Conservation (phyloP, 2,797 vertebrate genomes). For the Fratercula arctica region DNA sequence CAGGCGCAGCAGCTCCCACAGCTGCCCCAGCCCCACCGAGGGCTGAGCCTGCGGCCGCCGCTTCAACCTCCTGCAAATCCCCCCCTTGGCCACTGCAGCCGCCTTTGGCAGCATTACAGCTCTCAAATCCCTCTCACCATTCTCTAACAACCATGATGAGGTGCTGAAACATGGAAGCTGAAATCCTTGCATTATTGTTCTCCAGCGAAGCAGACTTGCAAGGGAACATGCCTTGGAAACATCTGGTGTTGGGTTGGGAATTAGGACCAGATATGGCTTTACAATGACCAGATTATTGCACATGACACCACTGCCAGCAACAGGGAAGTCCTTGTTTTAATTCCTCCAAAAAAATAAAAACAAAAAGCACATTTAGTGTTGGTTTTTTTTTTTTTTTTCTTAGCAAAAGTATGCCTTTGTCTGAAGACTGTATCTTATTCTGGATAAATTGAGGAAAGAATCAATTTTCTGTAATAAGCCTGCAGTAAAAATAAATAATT, state of each 20-base stretch:
- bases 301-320: slow-evolving; percentile 6
- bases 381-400: neutral
- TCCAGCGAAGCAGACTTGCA: neutral
- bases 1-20: neutral
- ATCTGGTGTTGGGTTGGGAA: slow-evolving; percentile 63
- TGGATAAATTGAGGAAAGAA: slow-evolving; percentile 3
- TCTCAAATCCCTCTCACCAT: neutral
- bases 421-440: neutral
- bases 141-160: slow-evolving; percentile 2
- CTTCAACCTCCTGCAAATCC: neutral
- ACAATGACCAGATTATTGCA: slow-evolving; percentile 40
- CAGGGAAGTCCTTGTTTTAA: slow-evolving; percentile 21
- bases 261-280: slow-evolving; percentile 62
- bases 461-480: slow-evolving; percentile 7
- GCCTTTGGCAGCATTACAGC: slow-evolving; percentile 18
- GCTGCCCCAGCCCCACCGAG: neutral
- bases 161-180: slow-evolving; percentile 10
- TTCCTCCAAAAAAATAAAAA: neutral
- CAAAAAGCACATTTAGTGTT: neutral
- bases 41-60: neutral
- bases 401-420: neutral
- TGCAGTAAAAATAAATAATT: neutral
- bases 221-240: slow-evolving; percentile 36
- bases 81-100: neutral
- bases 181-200: neutral